Evolutionary conservation across 2,797 vertebrate species (phyloP).

Genomic region (Emydoidea blandingii): DNA sequence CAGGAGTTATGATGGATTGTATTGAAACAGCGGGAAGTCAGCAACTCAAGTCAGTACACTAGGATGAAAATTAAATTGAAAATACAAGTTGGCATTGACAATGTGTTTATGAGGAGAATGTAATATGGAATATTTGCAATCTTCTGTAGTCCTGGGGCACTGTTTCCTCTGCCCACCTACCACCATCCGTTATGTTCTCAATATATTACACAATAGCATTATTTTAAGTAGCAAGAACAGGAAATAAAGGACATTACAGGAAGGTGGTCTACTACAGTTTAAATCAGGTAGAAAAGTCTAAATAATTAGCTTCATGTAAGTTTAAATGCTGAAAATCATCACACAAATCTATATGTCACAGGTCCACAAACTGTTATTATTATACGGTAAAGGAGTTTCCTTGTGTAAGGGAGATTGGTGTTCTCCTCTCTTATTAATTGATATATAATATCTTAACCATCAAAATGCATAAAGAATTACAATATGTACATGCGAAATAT

Average conservation of each 20-base stretch:
- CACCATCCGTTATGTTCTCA: not conserved
- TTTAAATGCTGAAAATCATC: not conserved
- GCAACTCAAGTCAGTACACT: not conserved
- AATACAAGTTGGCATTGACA: not conserved
- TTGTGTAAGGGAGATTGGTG: not conserved
- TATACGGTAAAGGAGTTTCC: not conserved
- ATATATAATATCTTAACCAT: not conserved
- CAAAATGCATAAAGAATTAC: not conserved
- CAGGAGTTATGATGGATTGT: slow-evolving; percentile 18
- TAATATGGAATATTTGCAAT: not conserved
- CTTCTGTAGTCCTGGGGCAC: not conserved
- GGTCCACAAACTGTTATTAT: not conserved
- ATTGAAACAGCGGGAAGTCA: slow-evolving; percentile 9
- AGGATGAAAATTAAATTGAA: slow-evolving; percentile 41
- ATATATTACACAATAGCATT: not conserved
- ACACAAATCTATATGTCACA: not conserved
- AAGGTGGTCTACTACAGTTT: not conserved
- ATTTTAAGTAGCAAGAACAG: not conserved
- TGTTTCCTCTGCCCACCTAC: slow-evolving; percentile 14
- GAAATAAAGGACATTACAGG: not conserved
- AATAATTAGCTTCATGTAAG: not conserved
- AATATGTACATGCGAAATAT: not conserved
- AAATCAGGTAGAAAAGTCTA: not conserved
- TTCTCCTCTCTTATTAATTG: not conserved
- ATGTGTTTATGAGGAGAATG: not conserved